Evolutionary conservation across 2,888 invertebrate genomes (phyloP).

Genomic region (Tribolium freemani): DNA sequence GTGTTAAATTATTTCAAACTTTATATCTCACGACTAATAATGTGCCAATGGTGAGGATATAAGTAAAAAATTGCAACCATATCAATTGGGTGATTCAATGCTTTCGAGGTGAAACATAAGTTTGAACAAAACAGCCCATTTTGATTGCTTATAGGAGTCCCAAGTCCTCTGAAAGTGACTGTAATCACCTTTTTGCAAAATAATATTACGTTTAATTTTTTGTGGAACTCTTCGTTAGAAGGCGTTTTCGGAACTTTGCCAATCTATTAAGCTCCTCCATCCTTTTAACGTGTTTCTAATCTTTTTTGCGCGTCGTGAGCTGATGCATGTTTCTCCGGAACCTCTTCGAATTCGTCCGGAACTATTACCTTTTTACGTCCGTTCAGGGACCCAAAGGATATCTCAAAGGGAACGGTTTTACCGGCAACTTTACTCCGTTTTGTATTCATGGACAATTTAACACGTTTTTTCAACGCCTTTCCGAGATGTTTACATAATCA

Average conservation of each 20-base stretch:
- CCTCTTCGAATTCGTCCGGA: conserved; percentile 24
- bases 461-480: conserved; percentile 35
- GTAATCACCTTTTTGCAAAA: not conserved
- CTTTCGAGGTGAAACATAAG: too few species aligned
- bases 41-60: too few species aligned
- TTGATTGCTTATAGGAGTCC: too few species aligned
- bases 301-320: conserved; percentile 25
- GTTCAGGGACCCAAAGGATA: conserved; percentile 27
- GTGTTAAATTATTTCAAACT: too few species aligned
- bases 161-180: too few species aligned
- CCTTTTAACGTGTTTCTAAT: conserved; percentile 39
- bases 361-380: conserved; percentile 42
- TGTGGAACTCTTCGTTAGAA: not conserved
- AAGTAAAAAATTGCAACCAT: too few species aligned
- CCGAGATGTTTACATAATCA: conserved; percentile 40
- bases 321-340: conserved; percentile 9
- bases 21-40: too few species aligned
- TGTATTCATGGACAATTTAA: conserved; percentile 44
- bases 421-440: conserved; percentile 39
- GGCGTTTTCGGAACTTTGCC: conserved; percentile 16
- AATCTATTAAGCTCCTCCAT: conserved; percentile 37
- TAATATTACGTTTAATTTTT: not conserved
- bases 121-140: too few species aligned
- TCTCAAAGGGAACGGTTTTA: conserved; percentile 40
- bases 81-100: too few species aligned